Evolutionary conservation across 2,888 invertebrate species (phyloP).

Genomic region (Drosophila dives): DNA sequence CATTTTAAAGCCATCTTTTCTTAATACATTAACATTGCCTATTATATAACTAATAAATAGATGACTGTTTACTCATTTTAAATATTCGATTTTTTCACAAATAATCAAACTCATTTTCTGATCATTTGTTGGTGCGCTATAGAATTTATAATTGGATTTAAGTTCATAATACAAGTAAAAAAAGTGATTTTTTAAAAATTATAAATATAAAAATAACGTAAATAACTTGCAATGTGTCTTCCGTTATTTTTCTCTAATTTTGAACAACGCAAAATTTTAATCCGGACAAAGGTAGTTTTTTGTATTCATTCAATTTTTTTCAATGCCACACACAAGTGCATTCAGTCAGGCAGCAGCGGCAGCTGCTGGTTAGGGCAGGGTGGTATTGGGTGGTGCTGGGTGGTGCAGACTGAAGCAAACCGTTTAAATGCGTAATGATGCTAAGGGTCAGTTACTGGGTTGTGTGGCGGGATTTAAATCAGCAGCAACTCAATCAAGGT

Average conservation of each 20-base stretch:
- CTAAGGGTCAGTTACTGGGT: slow-evolving; percentile 51
- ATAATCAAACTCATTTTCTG: neutral
- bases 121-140: neutral
- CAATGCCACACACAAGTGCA: slow-evolving; percentile 8
- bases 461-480: slow-evolving; percentile 2
- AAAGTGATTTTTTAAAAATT: neutral
- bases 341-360: neutral
- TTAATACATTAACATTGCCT: neutral
- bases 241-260: neutral
- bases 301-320: neutral
- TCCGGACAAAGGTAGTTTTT: neutral
- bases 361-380: neutral
- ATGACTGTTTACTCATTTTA: neutral
- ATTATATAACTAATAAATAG: neutral
- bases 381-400: slow-evolving; percentile 1
- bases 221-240: neutral
- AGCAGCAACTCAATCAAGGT: slow-evolving; percentile 19
- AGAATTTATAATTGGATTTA: neutral
- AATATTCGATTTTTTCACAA: neutral
- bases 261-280: neutral
- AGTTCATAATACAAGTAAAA: neutral
- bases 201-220: neutral
- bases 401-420: slow-evolving; percentile 32
- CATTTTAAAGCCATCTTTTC: no score
- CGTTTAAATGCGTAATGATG: slow-evolving; percentile 68